Evolutionary conservation across 2,888 invertebrate species (phyloP).

Genomic region (Lysandra bellargus): DNA sequence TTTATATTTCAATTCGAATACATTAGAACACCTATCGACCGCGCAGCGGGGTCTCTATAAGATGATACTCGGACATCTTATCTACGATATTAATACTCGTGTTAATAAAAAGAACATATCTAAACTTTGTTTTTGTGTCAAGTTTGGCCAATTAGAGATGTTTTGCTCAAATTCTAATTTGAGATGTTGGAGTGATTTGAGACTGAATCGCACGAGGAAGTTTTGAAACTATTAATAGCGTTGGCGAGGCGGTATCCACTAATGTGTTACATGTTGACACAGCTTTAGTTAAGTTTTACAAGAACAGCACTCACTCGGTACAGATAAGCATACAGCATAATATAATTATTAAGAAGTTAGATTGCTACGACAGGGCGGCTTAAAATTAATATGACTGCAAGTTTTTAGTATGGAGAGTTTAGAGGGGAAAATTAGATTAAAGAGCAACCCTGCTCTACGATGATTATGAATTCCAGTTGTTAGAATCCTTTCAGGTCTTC

Average conservation of each 20-base stretch:
- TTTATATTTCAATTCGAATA: constrained; percentile 39
- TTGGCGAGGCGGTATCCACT: not conserved
- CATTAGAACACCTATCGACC: constrained; percentile 20
- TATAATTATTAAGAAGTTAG: not conserved
- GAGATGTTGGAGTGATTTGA: constrained; percentile 29
- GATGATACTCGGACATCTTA: not conserved
- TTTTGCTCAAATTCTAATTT: constrained; percentile 2
- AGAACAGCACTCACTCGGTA: not conserved
- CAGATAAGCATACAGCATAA: not conserved
- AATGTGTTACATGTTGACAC: not conserved
- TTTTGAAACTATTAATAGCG: constrained; percentile 29
- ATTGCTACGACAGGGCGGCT: not conserved
- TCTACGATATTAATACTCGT: not conserved
- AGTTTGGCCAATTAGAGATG: constrained; percentile 14
- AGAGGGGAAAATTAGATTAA: not conserved
- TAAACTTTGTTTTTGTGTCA: not conserved
- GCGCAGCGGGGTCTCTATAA: not conserved
- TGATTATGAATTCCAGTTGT: not conserved
- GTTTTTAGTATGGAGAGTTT: not conserved
- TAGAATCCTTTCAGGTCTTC: not conserved
- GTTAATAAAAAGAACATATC: not conserved
- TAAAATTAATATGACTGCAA: too few relatives aligned
- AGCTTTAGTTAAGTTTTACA: not conserved
- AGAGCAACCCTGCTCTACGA: not conserved
- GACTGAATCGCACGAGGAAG: constrained; percentile 30